Evolutionary conservation across 2,113 vertebrate genomes (phyloP).

Genomic region (Sminthopsis crassicaudata): DNA sequence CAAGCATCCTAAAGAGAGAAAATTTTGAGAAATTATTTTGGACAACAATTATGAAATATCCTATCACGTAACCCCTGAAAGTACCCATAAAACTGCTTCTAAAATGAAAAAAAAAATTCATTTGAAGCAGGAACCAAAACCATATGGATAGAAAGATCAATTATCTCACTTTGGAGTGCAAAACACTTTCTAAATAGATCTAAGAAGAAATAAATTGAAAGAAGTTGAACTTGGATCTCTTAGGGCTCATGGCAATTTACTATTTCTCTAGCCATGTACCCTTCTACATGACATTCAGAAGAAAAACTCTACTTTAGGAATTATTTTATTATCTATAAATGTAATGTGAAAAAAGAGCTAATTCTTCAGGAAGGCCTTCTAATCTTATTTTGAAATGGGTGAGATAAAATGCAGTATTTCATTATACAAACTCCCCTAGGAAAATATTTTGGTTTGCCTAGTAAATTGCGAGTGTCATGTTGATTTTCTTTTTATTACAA

Average conservation of each 20-base stretch:
- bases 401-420: conserved; percentile 63
- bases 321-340: conserved; percentile 56
- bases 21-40: neutral
- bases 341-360: conserved; percentile 65
- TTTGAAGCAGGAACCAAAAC: neutral
- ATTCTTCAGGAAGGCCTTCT: conserved; percentile 55
- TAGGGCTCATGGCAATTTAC: conserved; percentile 20
- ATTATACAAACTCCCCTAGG: conserved; percentile 55
- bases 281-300: conserved; percentile 17
- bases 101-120: neutral
- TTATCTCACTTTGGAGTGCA: neutral
- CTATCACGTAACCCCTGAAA: neutral
- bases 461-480: conserved; percentile 64
- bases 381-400: conserved; percentile 71
- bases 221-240: neutral
- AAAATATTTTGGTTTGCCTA: conserved; percentile 57
- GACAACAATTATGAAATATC: neutral
- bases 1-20: neutral
- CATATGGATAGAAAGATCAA: neutral
- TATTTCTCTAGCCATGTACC: conserved; percentile 18
- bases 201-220: conserved; percentile 40
- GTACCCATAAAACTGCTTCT: neutral
- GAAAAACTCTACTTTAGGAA: conserved; percentile 24
- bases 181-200: conserved; percentile 21
- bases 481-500: conserved; percentile 67